Percentiles rank a stretch among this genome's conserved stretches.
Conservation (phyloP, 2,113 vertebrate genomes). For the Entelurus aequoreus region DNA sequence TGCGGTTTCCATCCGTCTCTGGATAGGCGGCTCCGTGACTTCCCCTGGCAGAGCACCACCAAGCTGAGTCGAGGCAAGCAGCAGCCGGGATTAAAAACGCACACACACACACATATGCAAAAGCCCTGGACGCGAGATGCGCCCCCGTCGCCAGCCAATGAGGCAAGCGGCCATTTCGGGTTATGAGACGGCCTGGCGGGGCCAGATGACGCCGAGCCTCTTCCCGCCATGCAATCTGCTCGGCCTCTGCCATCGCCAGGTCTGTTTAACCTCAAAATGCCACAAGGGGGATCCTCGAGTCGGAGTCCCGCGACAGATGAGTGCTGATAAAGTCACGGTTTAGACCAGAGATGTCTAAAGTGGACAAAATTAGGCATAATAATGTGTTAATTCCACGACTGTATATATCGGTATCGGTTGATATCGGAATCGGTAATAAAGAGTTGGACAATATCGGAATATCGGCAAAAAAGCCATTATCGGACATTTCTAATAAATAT, state of each 20-base stretch:
- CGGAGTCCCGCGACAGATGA: too few relatives aligned
- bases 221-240: slow-evolving; percentile 18
- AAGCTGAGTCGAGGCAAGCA: slow-evolving; percentile 30
- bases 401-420: too few relatives aligned
- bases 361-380: too few relatives aligned
- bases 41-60: slow-evolving; percentile 22
- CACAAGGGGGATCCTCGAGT: slow-evolving; percentile 21
- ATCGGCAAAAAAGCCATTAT: too few relatives aligned
- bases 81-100: slow-evolving; percentile 34
- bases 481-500: too few relatives aligned
- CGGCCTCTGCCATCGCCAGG: slow-evolving; percentile 7
- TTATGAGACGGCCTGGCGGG: slow-evolving; percentile 16
- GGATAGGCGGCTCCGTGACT: slow-evolving; percentile 17
- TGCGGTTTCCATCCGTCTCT: slow-evolving; percentile 30
- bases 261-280: slow-evolving; percentile 28
- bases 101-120: slow-evolving; percentile 15
- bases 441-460: too few relatives aligned
- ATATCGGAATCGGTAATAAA: too few relatives aligned
- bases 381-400: too few relatives aligned
- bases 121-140: slow-evolving; percentile 13
- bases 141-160: slow-evolving; percentile 31
- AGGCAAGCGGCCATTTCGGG: slow-evolving; percentile 34
- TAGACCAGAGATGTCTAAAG: too few relatives aligned
- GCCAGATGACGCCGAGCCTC: slow-evolving; percentile 25
- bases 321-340: too few relatives aligned